phyloP scores from a whole-genome alignment of 2,888 invertebrate species.

The Torymus aiolomorphi region DNA sequence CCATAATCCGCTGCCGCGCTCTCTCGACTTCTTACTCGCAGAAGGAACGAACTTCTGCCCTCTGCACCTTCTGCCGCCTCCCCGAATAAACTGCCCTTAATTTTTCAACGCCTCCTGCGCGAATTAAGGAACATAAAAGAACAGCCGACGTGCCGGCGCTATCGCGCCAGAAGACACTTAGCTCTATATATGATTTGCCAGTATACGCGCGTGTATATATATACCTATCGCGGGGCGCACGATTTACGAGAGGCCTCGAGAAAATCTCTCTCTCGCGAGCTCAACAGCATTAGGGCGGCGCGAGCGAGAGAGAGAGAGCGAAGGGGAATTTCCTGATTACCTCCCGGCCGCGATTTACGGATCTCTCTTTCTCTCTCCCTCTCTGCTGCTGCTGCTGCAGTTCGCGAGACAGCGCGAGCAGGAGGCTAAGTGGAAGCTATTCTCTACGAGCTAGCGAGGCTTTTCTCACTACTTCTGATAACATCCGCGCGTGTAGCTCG shows the following conservation, averaged over 20 bases:
- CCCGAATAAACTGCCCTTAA: constrained; percentile 2
- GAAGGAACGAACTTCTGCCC: too few relatives aligned
- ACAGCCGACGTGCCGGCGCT: not conserved
- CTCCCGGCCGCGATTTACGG: constrained; percentile 54
- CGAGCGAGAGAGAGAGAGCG: constrained; percentile 24
- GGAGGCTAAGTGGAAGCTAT: constrained; percentile 45
- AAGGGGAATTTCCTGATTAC: constrained; percentile 55
- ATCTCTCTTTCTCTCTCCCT: constrained; percentile 33
- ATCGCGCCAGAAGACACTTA: constrained; percentile 8
- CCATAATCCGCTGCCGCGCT: too few relatives aligned
- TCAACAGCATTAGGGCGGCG: constrained; percentile 56
- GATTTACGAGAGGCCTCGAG: constrained; percentile 47
- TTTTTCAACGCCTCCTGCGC: constrained; percentile 18
- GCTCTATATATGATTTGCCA: constrained; percentile 15
- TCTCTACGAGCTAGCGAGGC: not conserved
- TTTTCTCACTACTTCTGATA: constrained; percentile 10
- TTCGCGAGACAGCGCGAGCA: constrained; percentile 22
- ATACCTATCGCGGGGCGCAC: not conserved
- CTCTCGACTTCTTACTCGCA: too few relatives aligned
- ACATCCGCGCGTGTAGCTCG: too few relatives aligned
- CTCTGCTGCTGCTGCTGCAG: too few relatives aligned
- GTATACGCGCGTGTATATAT: not conserved
- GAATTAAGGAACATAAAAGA: not conserved
- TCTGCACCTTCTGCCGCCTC: too few relatives aligned
- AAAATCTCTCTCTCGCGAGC: constrained; percentile 37